phyloP scores from a whole-genome alignment of 2,888 invertebrate species.

The Caenorhabditis wallacei region DNA sequence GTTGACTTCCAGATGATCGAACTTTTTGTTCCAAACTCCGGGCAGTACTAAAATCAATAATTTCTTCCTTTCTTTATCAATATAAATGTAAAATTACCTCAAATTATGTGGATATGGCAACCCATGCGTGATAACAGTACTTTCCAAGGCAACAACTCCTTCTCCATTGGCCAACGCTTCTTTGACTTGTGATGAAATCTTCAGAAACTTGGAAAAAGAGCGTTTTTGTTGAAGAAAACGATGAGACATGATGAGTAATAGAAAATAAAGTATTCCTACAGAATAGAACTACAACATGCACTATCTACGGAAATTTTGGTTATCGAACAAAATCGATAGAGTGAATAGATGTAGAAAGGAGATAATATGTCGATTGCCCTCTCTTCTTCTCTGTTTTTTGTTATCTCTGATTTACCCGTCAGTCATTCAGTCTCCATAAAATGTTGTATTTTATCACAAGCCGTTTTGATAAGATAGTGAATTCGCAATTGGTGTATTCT shows the following conservation, averaged over 20 bases:
- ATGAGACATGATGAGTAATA: constrained; percentile 26
- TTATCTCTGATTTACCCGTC: constrained; percentile 22
- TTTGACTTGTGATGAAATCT: constrained; percentile 66
- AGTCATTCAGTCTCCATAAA: constrained; percentile 19
- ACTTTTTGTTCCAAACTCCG: constrained; percentile 90
- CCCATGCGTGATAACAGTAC: constrained; percentile 98
- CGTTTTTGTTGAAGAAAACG: constrained; percentile 41
- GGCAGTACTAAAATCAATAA: constrained; percentile 87
- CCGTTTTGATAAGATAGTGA: constrained; percentile 25
- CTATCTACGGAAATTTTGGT: constrained; percentile 26
- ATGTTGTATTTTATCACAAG: constrained; percentile 2
- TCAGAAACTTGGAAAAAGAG: constrained; percentile 62
- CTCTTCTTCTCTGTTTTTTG: constrained; percentile 37
- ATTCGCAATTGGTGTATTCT: neutral
- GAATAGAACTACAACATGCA: constrained; percentile 22
- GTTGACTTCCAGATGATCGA: constrained; percentile 87
- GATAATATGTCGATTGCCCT: constrained; percentile 35
- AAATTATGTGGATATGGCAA: constrained; percentile 96
- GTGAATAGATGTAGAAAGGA: constrained; percentile 24
- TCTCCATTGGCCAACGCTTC: constrained; percentile 69
- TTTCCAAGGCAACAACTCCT: constrained; percentile 93
- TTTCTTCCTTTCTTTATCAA: neutral
- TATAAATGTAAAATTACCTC: constrained; percentile 84
- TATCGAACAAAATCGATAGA: constrained; percentile 40
- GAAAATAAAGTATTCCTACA: neutral